A percentile compares a stretch with the other conserved stretches of the same genome.
phyloP scores from a whole-genome alignment of 2,113 vertebrate genomes.

The Pristiophorus japonicus region DNA sequence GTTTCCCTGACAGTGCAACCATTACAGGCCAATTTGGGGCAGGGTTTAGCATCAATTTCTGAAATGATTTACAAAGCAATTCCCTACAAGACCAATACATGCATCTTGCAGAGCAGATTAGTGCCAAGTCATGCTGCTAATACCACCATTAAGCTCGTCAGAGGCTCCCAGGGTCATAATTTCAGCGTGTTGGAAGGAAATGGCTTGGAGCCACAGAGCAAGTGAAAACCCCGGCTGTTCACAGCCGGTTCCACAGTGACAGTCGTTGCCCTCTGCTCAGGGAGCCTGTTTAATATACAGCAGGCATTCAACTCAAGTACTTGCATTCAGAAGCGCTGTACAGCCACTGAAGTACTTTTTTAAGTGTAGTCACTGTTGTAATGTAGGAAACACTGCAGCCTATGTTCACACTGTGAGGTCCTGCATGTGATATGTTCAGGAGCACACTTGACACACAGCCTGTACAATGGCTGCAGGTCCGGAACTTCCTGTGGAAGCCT shows the following conservation, averaged over 20 bases:
- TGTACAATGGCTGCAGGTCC: no score
- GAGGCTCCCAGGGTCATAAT: constrained; percentile 39
- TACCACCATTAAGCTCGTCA: constrained; percentile 46
- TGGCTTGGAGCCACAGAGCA: background rate
- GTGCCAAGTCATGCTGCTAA: constrained; percentile 44
- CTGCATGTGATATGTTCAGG: no score
- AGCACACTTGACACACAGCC: no score
- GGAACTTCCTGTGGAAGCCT: no score
- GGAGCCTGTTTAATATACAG: background rate
- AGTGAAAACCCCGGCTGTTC: background rate
- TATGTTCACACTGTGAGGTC: no score
- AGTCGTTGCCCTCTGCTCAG: background rate
- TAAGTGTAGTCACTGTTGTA: background rate
- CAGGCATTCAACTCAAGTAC: background rate
- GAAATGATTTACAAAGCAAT: constrained; percentile 56
- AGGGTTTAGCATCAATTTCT: constrained; percentile 44
- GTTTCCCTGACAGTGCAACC: background rate
- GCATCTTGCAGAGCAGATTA: constrained; percentile 55
- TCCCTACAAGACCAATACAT: constrained; percentile 47
- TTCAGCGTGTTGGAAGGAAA: background rate
- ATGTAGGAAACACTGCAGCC: background rate
- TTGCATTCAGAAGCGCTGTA: background rate
- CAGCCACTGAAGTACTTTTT: background rate
- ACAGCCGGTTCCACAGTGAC: no score
- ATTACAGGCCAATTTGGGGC: constrained; percentile 42